phyloP scores from a whole-genome alignment of 1,140 invertebrate genomes.

The Apis mellifera region Amel_HAv3.1 CM009940.2:6560501-6561000 shows the following conservation, averaged over 20 bases:
- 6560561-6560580: too few relatives aligned
- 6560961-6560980: slow-evolving; percentile 31
- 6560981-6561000: slow-evolving; percentile 56
- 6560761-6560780: background rate
- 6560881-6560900: background rate
- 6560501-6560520: too few relatives aligned
- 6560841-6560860: slow-evolving; percentile 55
- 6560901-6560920: background rate
- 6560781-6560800: slow-evolving; percentile 14
- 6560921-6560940: slow-evolving; percentile 41
- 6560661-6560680: too few relatives aligned
- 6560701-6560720: too few relatives aligned
- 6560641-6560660: too few relatives aligned
- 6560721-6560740: background rate
- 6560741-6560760: background rate
- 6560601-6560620: too few relatives aligned
- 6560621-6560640: too few relatives aligned
- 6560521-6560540: too few relatives aligned
- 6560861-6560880: slow-evolving; percentile 15
- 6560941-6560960: slow-evolving; percentile 27
- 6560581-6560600: too few relatives aligned
- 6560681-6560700: too few relatives aligned
- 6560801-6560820: slow-evolving; percentile 64
- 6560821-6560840: slow-evolving; percentile 44
- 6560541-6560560: too few relatives aligned